Evolutionary conservation across 2,888 invertebrate species (phyloP).

Genomic region (Steinernema hermaphroditum): DNA sequence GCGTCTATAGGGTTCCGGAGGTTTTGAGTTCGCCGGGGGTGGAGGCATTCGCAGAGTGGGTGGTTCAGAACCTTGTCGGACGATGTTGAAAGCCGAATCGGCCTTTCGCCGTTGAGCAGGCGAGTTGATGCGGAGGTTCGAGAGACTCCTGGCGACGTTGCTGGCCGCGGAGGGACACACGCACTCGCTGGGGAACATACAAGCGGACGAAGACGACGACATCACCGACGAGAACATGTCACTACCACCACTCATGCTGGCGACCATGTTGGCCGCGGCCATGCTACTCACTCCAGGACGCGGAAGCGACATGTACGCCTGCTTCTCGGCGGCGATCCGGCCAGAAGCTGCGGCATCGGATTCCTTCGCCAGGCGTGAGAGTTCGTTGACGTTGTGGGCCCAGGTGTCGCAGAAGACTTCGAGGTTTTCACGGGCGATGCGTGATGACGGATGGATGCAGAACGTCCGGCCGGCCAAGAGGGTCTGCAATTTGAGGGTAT

Average conservation of each 20-base stretch:
- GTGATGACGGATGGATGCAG: conserved; percentile 86
- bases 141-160: conserved; percentile 12
- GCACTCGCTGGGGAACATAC: conserved; percentile 15
- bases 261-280: conserved; percentile 11
- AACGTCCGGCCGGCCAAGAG: conserved; percentile 89
- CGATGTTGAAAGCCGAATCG: conserved; percentile 12
- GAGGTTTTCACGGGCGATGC: conserved; percentile 93
- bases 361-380: conserved; percentile 72
- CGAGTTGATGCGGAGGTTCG: conserved; percentile 6
- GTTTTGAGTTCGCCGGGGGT: neutral
- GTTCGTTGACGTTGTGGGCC: conserved; percentile 74
- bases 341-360: conserved; percentile 65
- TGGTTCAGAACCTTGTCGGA: neutral
- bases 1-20: conserved; percentile 14
- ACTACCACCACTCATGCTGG: conserved; percentile 29
- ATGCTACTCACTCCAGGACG: conserved; percentile 80
- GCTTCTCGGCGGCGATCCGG: conserved; percentile 72
- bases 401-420: conserved; percentile 72
- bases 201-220: conserved; percentile 24
- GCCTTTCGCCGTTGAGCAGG: neutral
- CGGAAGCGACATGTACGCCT: conserved; percentile 89
- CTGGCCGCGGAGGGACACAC: conserved; percentile 6
- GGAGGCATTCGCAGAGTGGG: conserved; percentile 3
- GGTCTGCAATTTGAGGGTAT: conserved; percentile 69
- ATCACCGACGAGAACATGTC: conserved; percentile 26